Base-by-base conservation (phyloP, 2,888 invertebrate genomes). In the Drosophila borborema region DNA sequence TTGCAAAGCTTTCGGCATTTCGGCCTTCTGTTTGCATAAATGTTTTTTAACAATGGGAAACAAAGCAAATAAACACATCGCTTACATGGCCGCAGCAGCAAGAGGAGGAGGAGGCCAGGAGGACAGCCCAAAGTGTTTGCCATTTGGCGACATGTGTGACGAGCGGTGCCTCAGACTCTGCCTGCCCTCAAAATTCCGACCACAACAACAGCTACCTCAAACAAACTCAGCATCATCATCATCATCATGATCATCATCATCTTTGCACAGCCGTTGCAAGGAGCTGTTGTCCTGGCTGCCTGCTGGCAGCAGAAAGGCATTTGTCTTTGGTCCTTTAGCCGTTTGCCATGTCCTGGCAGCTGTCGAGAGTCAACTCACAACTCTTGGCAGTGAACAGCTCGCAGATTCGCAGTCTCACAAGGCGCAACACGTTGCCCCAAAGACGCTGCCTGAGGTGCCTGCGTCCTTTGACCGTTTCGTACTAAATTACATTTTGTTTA, bases 401-500 rank as follows among this genome's bases (percentile, higher is more conserved):
- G 28, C 46, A 56, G 53, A 14, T 60, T 72, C 41, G 40, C 62
- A 55, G 18, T 31, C 86, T 88, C 81, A 45, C 49, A 88, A 86
- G 85, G 84, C 85, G 89, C 85, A 85, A 85, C 85, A 85, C 89
- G 85, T 85, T 89, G 85, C 84, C 64, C 75, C 58, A 79, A 87
- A 83, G 87, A 83, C 72, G 83, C 78, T 68, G 74, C 74, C 49
- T 51, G 80, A 80, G 82, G 80, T 74, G 74, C 65, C 72, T 38
- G 66, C 64, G 69, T 72, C 85, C 73, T 77, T 72, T 75, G 77
- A 63, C 74, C 81, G 58, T 49, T 36, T 69, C 72, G 72, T 74
- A 89, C 74, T 86, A 89, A 89, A 86, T 86, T 86, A 86, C 86
- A 89, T 86, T 86, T 86, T 86, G 89, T 86, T 86, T 86, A 87